These are phyloP conservation scores for Microplitis manilae DNA, from an alignment of 2,888 invertebrate genomes.

Conservation along the genomic window DNA sequence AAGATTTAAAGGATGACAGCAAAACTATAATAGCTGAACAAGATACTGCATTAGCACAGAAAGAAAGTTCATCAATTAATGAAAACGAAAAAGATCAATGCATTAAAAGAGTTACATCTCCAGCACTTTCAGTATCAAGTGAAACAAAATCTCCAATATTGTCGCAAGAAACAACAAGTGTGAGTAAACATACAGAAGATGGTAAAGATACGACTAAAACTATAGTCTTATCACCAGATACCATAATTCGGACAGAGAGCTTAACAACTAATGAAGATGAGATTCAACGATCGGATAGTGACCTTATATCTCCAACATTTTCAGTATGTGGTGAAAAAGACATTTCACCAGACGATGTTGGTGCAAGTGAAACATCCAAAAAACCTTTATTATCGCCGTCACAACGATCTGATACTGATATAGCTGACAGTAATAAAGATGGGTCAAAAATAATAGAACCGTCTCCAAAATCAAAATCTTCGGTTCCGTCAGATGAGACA, in stretches of 20 bases:
- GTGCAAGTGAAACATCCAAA: not conserved
- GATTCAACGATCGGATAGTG: not conserved
- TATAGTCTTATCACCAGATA: not conserved
- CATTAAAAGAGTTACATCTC: no score
- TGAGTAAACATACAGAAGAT: not conserved
- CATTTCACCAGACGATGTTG: not conserved
- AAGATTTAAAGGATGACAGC: no score
- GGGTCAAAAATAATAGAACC: not conserved
- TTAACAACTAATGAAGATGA: not conserved
- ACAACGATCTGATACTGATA: slow-evolving; percentile 7
- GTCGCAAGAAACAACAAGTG: not conserved
- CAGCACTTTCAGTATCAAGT: no score
- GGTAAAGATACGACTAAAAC: not conserved
- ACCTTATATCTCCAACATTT: not conserved
- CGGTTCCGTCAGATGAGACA: not conserved
- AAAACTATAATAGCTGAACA: no score
- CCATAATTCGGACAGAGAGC: not conserved
- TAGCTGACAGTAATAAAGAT: slow-evolving; percentile 23
- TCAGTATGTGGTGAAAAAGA: not conserved
- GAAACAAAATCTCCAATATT: no score
- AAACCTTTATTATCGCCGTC: not conserved
- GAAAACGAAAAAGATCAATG: no score
- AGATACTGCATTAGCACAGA: no score
- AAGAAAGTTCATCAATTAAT: no score
- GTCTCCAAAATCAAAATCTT: slow-evolving; percentile 6